Base-by-base conservation (phyloP, 2,113 vertebrate species). In the Hippocampus abdominalis region DNA sequence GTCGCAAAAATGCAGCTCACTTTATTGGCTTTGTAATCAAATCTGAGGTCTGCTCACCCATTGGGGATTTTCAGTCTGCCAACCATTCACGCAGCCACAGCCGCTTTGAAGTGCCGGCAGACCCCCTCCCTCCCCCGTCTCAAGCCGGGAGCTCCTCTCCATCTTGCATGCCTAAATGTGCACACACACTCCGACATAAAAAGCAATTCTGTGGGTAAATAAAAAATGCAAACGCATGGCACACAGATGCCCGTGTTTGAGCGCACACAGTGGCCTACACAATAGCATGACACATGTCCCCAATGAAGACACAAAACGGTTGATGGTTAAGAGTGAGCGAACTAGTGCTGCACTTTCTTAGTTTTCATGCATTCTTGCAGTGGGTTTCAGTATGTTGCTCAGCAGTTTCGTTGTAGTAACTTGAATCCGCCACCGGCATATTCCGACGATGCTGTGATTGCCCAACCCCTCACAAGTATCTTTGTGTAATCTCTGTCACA, bases 11-110 rank as follows among this genome's bases (percentile, higher is more conserved):
- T 72, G 78, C 77, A 75, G 75, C 80, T 81, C 78, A 73, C 71
- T 49, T 83, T 89, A 90, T 88, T 87, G 81, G 84, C 74, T 84
- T 84, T 84, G 81, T 90, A 88, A 87, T 92, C 84, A 86, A 90
- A 86, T 86, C 75, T 72, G 80, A 85, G 84, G 73, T 81, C 77
- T 77, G 71, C 68, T 68, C 67, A 68, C 75, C 86, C 79, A 67
- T 36, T 18, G 74, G 86, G 86, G 69, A 69, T 82, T 80, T 77
- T 77, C 69, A 77, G 74, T 71, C 81, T 80, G 71, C 61, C 78
- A 83, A 77, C 83, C 80, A 80, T 78, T 82, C 82, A 87, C 73
- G 61, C 72, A 75, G 66, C 73, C 71, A 42, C 48, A n/a, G 73
- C 21, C 0, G 73, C 85, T 88, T 87, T 87, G 88, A 88, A 83